These are phyloP conservation scores for Phrynosoma blainvillii DNA, from an alignment of 2,113 vertebrate genomes.

Conservation along the genomic window DNA sequence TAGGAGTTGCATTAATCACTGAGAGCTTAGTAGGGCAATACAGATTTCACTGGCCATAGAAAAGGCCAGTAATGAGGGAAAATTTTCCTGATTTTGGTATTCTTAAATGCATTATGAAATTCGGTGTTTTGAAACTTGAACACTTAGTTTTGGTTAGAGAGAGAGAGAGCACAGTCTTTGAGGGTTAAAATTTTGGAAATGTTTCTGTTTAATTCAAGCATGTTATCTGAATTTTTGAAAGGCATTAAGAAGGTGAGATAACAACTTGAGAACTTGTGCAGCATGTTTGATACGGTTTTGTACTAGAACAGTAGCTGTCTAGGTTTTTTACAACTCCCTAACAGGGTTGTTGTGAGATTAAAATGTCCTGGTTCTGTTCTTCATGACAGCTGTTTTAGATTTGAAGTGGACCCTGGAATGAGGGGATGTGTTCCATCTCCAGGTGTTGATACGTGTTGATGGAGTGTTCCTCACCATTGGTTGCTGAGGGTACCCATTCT, in stretches of 20 bases:
- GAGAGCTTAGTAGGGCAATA: neutral
- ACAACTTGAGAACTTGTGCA: neutral
- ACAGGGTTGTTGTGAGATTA: neutral
- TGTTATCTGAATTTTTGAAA: slow-evolving; percentile 42
- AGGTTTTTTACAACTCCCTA: neutral
- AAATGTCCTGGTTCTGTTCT: neutral
- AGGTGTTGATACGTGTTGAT: neutral
- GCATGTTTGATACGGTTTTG: neutral
- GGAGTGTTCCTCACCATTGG: neutral
- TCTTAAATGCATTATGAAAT: neutral
- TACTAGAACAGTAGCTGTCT: neutral
- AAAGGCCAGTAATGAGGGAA: neutral
- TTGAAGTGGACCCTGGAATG: neutral
- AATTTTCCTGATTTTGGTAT: neutral
- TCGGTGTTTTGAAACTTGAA: neutral
- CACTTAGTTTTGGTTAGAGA: neutral
- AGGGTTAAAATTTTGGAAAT: slow-evolving; percentile 27
- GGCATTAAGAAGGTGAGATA: neutral
- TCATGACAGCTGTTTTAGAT: neutral
- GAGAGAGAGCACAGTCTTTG: neutral
- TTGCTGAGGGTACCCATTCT: neutral
- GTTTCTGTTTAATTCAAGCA: slow-evolving; percentile 35
- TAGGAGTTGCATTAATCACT: neutral
- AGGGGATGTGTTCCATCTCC: neutral
- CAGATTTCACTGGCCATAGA: neutral